phyloP scores from a whole-genome alignment of 2,888 invertebrate genomes.

The Cephonodes hylas region DNA sequence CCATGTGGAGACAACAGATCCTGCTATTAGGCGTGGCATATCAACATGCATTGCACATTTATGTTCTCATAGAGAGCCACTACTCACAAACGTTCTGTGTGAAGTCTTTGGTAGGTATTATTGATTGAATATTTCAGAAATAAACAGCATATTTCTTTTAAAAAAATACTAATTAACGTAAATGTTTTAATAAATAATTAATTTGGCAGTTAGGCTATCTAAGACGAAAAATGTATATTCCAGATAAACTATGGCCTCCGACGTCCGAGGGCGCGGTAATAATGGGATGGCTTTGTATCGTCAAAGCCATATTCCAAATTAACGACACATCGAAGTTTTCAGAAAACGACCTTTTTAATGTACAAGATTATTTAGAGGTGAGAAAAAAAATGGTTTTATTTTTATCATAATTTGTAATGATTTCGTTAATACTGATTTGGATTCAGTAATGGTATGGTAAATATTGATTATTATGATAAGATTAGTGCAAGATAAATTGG shows the following conservation, averaged over 20 bases:
- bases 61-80: conserved; percentile 88
- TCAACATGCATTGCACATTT: conserved; percentile 90
- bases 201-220: too few relatives aligned
- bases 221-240: not conserved
- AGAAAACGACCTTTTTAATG: conserved; percentile 60
- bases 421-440: not conserved
- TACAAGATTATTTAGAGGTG: conserved; percentile 74
- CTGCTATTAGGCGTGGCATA: conserved; percentile 90
- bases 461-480: too few relatives aligned
- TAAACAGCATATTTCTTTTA: not conserved
- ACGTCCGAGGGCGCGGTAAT: conserved; percentile 73
- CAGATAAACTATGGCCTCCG: conserved; percentile 81
- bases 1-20: conserved; percentile 83
- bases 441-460: too few relatives aligned
- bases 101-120: conserved; percentile 51
- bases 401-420: too few relatives aligned
- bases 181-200: too few relatives aligned
- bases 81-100: conserved; percentile 78
- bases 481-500: too few relatives aligned
- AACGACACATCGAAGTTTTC: conserved; percentile 60
- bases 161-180: too few relatives aligned
- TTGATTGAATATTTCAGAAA: not conserved
- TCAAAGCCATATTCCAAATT: conserved; percentile 78
- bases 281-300: conserved; percentile 82
- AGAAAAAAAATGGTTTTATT: too few relatives aligned